A percentile compares a stretch with the other conserved stretches of the same genome.
Evolutionary conservation across 2,888 invertebrate genomes (phyloP).

Genomic region (Drosophila peninsularis): DNA sequence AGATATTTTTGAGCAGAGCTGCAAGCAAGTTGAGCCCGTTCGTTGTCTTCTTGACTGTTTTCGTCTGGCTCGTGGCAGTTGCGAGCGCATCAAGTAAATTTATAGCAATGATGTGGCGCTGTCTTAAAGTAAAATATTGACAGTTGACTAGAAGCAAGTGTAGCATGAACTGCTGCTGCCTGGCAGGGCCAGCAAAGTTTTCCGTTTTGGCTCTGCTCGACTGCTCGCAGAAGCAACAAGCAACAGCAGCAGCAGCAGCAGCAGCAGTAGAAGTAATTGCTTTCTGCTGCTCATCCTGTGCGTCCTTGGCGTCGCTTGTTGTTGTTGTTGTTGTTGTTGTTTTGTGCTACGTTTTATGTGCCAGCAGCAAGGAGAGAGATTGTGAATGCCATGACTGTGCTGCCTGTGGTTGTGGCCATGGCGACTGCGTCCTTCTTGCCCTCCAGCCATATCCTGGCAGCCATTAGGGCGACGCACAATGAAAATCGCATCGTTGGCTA

Average conservation of each 20-base stretch:
- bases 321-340: constrained; percentile 22
- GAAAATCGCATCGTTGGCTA: constrained; percentile 48
- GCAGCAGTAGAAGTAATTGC: constrained; percentile 70
- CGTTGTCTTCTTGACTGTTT: constrained; percentile 27
- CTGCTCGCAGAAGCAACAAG: constrained; percentile 67
- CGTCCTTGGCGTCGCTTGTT: constrained; percentile 43
- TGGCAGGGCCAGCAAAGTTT: constrained; percentile 50
- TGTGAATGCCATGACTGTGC: constrained; percentile 55
- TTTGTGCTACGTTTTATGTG: constrained; percentile 37
- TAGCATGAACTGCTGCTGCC: constrained; percentile 63
- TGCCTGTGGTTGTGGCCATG: constrained; percentile 50
- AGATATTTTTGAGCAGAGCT: constrained; percentile 7
- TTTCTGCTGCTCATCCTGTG: constrained; percentile 71
- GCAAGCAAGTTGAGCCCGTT: constrained; percentile 2
- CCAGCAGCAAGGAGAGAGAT: constrained; percentile 11
- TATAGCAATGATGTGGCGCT: constrained; percentile 77
- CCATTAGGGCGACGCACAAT: constrained; percentile 53
- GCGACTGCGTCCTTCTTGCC: constrained; percentile 18
- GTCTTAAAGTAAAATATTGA: constrained; percentile 80
- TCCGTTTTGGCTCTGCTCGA: constrained; percentile 29
- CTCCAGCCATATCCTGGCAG: constrained; percentile 32
- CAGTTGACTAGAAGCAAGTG: constrained; percentile 75
- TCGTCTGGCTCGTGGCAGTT: constrained; percentile 32
- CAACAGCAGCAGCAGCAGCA: constrained; percentile 22
- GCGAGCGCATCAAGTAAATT: constrained; percentile 64